Percentiles rank a stretch among this genome's conserved stretches.
These are phyloP conservation scores for Momotus momota DNA, from an alignment of 2,797 vertebrate species.

Conservation along the genomic window DNA sequence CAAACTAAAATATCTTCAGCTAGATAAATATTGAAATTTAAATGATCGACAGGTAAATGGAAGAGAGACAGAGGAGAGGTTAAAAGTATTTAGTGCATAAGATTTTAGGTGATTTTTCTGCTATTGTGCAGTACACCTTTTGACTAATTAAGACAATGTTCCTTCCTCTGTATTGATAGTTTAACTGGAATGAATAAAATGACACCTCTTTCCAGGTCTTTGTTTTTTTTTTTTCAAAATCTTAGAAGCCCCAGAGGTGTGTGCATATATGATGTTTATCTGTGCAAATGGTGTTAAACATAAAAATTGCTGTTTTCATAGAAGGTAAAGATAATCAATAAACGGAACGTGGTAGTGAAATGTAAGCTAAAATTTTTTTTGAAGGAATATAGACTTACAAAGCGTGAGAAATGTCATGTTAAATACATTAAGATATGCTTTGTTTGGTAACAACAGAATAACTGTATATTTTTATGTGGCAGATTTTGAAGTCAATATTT, in stretches of 20 bases:
- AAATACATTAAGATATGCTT: neutral
- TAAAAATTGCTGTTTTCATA: neutral
- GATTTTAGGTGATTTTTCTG: neutral
- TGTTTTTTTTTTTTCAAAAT: neutral
- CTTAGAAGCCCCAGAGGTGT: neutral
- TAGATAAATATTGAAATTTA: neutral
- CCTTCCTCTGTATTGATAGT: neutral
- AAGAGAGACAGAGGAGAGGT: neutral
- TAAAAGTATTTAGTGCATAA: neutral
- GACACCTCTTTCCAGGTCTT: neutral
- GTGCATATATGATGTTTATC: neutral
- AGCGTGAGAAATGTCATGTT: neutral
- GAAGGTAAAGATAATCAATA: neutral
- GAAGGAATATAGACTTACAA: neutral
- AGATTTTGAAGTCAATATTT: neutral
- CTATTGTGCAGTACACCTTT: neutral
- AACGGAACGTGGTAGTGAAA: neutral
- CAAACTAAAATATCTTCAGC: neutral
- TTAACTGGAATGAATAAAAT: neutral
- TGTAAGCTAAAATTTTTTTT: neutral
- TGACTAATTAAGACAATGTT: neutral
- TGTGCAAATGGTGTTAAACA: neutral
- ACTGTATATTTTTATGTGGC: neutral
- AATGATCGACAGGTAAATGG: neutral
- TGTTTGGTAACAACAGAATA: neutral